These are phyloP conservation scores for Apocheima hispidaria DNA, from an alignment of 2,888 invertebrate genomes.

Conservation along the genomic window DNA sequence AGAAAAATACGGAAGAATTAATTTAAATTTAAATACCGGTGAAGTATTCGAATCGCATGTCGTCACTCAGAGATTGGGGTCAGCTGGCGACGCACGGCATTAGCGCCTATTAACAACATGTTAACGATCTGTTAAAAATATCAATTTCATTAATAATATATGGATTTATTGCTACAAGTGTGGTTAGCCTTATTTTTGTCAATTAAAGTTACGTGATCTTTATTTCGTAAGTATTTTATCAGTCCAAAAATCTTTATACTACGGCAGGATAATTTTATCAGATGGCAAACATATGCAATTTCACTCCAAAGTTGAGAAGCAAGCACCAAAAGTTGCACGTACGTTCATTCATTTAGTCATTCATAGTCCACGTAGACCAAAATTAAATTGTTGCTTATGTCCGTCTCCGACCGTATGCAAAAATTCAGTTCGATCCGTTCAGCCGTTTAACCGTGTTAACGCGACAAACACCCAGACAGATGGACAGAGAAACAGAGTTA, in stretches of 20 bases:
- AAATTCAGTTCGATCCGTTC: too few relatives aligned
- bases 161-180: slow-evolving; percentile 29
- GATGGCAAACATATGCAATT: background rate
- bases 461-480: too few relatives aligned
- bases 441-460: too few relatives aligned
- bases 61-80: slow-evolving; percentile 67
- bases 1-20: slow-evolving; percentile 62
- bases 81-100: slow-evolving; percentile 63
- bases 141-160: slow-evolving; percentile 51
- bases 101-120: slow-evolving; percentile 76
- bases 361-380: too few relatives aligned
- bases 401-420: too few relatives aligned
- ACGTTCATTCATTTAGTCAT: too few relatives aligned
- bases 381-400: too few relatives aligned
- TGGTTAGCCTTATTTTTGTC: slow-evolving; percentile 11
- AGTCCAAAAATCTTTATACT: background rate
- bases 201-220: background rate
- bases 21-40: slow-evolving; percentile 61
- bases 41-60: slow-evolving; percentile 58
- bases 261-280: background rate
- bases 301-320: background rate
- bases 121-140: slow-evolving; percentile 71
- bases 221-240: background rate
- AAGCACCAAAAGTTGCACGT: background rate
- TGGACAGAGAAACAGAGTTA: too few relatives aligned